Evolutionary conservation across 2,888 invertebrate genomes (phyloP).

Genomic region (Rugalucina vietnamica): DNA sequence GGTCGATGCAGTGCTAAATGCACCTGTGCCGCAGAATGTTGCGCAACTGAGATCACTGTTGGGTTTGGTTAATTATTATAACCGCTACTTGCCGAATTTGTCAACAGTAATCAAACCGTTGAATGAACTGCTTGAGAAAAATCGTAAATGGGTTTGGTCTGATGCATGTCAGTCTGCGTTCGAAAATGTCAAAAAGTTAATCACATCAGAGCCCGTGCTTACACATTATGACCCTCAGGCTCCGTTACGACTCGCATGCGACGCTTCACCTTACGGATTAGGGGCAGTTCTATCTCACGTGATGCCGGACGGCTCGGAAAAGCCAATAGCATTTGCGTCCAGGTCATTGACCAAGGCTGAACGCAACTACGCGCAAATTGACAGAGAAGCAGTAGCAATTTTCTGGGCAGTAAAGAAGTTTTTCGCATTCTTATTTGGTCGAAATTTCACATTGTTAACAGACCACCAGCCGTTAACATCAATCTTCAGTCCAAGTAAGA

Average conservation of each 20-base stretch:
- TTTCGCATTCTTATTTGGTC: constrained; percentile 53
- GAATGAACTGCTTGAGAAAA: background rate
- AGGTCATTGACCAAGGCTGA: background rate
- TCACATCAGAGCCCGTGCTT: constrained; percentile 34
- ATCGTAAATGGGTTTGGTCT: constrained; percentile 50
- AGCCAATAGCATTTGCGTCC: background rate
- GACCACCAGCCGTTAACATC: constrained; percentile 55
- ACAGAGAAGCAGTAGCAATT: background rate
- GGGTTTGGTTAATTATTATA: background rate
- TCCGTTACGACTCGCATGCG: background rate
- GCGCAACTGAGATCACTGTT: background rate
- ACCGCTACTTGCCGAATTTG: background rate
- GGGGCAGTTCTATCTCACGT: constrained; percentile 70
- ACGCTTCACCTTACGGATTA: constrained; percentile 6
- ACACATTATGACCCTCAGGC: background rate
- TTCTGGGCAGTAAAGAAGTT: constrained; percentile 61
- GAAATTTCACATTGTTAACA: constrained; percentile 46
- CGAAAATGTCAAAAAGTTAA: constrained; percentile 56
- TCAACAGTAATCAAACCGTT: background rate
- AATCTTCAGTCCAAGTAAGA: constrained; percentile 46
- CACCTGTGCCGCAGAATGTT: background rate
- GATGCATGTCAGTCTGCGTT: constrained; percentile 57
- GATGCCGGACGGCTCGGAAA: constrained; percentile 22
- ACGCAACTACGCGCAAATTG: constrained; percentile 41
- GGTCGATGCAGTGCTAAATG: background rate